These are phyloP conservation scores for Orbicella faveolata DNA, from an alignment of 64 coral and sea anemone genomes.

Conservation along the genomic window DNA sequence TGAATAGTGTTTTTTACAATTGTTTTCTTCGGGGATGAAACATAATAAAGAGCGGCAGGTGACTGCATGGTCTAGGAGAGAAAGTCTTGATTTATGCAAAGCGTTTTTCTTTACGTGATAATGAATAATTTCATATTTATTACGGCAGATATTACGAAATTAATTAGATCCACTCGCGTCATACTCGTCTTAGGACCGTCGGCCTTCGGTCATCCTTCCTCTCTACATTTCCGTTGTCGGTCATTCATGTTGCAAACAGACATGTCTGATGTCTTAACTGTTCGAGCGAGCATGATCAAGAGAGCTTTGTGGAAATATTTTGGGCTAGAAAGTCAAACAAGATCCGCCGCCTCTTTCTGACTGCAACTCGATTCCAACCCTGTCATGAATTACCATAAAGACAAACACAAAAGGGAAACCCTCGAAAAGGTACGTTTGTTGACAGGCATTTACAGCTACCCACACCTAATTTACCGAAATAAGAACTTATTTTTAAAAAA, in stretches of 20 bases:
- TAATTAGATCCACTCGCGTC: neutral
- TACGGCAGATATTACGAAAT: conserved; percentile 3
- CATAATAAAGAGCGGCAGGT: conserved; percentile 15
- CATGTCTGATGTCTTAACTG: neutral
- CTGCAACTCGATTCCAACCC: neutral
- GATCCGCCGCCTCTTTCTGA: neutral
- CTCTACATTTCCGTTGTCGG: neutral
- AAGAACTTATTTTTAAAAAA: neutral
- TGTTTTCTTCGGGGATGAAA: conserved; percentile 3
- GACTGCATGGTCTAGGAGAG: neutral
- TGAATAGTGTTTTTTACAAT: conserved; percentile 9
- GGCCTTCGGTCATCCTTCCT: neutral
- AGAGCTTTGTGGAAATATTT: neutral
- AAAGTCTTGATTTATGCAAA: conserved; percentile 34
- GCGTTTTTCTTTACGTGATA: neutral
- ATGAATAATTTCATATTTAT: conserved; percentile 48
- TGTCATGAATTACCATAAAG: neutral
- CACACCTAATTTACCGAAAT: neutral
- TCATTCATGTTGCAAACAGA: neutral
- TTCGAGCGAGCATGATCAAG: neutral
- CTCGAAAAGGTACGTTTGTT: conserved; percentile 18
- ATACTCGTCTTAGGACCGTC: neutral
- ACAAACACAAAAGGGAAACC: conserved; percentile 10
- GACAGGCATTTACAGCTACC: neutral
- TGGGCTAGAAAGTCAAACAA: neutral